phyloP scores from a whole-genome alignment of 1,140 invertebrate species.

The Dinothrombium tinctorium region DNA sequence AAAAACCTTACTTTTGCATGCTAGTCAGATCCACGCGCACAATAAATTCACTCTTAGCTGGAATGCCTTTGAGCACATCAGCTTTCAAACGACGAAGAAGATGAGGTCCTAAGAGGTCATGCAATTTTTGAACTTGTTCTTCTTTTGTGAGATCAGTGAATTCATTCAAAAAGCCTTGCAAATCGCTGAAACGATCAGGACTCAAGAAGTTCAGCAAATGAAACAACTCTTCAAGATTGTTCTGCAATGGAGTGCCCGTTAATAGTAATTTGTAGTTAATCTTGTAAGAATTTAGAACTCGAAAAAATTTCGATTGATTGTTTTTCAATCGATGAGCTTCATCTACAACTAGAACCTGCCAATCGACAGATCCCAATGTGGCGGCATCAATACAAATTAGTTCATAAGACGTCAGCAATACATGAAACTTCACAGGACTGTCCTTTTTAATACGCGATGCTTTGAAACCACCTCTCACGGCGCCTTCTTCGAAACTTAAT shows the following conservation, averaged over 20 bases:
- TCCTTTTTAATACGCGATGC: conserved; percentile 52
- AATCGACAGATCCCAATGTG: conserved; percentile 88
- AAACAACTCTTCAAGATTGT: conserved; percentile 97
- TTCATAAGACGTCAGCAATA: conserved; percentile 93
- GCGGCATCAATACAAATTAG: conserved; percentile 89
- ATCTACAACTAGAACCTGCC: conserved; percentile 94
- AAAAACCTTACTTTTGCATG: conserved; percentile 52
- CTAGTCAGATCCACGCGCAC: conserved; percentile 93
- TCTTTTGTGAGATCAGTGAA: conserved; percentile 99
- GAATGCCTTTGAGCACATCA: conserved; percentile 95
- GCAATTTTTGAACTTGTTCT: conserved; percentile 94
- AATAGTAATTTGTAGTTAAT: conserved; percentile 89
- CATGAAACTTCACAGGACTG: conserved; percentile 82
- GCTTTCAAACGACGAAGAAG: conserved; percentile 93
- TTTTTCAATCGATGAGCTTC: conserved; percentile 97
- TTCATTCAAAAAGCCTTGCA: conserved; percentile 85
- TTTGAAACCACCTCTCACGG: conserved; percentile 51
- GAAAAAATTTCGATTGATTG: conserved; percentile 98
- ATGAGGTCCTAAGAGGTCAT: conserved; percentile 93
- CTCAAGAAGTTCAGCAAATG: conserved; percentile 95
- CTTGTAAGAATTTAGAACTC: conserved; percentile 73
- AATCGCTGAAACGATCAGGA: conserved; percentile 69
- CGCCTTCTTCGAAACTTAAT: conserved; percentile 85
- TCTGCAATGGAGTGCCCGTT: conserved; percentile 95
- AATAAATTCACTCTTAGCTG: conserved; percentile 97